Conservation (phyloP, 2,888 invertebrate species). For the Callyntrura guangdongensis region DNA sequence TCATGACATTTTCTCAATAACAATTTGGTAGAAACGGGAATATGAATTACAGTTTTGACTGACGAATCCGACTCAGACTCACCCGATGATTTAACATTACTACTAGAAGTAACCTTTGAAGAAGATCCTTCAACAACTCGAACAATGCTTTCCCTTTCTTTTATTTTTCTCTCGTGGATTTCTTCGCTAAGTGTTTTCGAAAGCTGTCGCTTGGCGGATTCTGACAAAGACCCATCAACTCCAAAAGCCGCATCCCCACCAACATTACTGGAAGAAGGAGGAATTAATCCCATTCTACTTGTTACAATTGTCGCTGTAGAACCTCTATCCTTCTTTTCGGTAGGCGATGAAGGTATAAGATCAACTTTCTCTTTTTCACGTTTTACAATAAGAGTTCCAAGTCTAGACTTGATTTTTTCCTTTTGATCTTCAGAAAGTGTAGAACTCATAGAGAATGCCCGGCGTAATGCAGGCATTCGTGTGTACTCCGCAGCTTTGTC, state of each 20-base stretch:
- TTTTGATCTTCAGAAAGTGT: constrained; percentile 83
- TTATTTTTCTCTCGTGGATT: constrained; percentile 89
- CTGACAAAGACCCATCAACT: constrained; percentile 87
- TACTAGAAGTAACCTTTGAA: constrained; percentile 56
- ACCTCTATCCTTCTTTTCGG: constrained; percentile 69
- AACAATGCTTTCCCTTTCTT: constrained; percentile 85
- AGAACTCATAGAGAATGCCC: constrained; percentile 84
- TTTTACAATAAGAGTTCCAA: constrained; percentile 81
- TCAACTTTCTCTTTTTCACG: constrained; percentile 66
- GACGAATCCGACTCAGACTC: constrained; percentile 92
- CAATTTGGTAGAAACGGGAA: constrained; percentile 83
- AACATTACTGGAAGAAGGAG: constrained; percentile 65
- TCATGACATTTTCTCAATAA: constrained; percentile 81
- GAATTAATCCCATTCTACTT: constrained; percentile 81
- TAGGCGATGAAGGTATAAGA: constrained; percentile 21
- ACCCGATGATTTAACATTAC: constrained; percentile 85
- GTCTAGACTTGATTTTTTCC: constrained; percentile 82
- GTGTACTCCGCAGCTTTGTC: constrained; percentile 77
- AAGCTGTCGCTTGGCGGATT: constrained; percentile 91
- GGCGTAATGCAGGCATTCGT: constrained; percentile 82
- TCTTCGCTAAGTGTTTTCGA: constrained; percentile 92
- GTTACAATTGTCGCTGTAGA: constrained; percentile 72
- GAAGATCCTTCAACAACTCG: constrained; percentile 82
- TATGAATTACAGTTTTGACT: constrained; percentile 89
- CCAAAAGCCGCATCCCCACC: constrained; percentile 80